These are phyloP conservation scores for Lasioglossum lativentre DNA, from an alignment of 2,888 invertebrate species.

Conservation along the genomic window DNA sequence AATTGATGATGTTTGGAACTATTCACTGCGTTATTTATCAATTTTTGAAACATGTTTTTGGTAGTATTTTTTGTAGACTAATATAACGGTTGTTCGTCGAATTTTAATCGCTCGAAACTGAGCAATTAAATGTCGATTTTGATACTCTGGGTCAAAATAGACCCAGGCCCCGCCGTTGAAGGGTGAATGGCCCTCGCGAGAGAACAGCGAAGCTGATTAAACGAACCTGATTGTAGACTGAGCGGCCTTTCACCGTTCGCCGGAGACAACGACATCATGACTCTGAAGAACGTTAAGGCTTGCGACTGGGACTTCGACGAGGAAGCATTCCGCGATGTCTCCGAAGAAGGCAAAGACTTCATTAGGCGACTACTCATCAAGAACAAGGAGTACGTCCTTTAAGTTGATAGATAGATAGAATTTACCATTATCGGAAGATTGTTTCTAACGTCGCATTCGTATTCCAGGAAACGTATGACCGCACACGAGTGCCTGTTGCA, in stretches of 20 bases:
- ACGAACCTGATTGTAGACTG: slow-evolving; percentile 86
- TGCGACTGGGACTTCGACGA: slow-evolving; percentile 99
- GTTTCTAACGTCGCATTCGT: not conserved
- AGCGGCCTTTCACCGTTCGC: slow-evolving; percentile 99
- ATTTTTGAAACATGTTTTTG: not conserved
- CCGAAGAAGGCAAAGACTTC: slow-evolving; percentile 99
- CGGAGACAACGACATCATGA: slow-evolving; percentile 99
- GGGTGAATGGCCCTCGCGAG: too few species aligned
- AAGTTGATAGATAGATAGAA: not conserved
- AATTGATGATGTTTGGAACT: not conserved
- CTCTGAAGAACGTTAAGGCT: slow-evolving; percentile 98
- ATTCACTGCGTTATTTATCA: not conserved
- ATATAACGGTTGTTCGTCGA: too few species aligned
- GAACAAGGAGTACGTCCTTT: slow-evolving; percentile 93
- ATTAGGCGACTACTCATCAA: slow-evolving; percentile 96
- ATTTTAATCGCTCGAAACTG: too few species aligned
- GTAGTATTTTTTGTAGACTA: too few species aligned
- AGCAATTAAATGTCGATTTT: too few species aligned
- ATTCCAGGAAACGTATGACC: slow-evolving; percentile 95
- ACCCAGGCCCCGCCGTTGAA: too few species aligned
- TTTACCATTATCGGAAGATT: not conserved
- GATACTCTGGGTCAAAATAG: too few species aligned
- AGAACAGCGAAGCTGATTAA: not conserved
- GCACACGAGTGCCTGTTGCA: slow-evolving; percentile 98
- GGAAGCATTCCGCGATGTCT: slow-evolving; percentile 96